These are phyloP conservation scores for Pomacea maculata DNA, from an alignment of 1,140 invertebrate species.

Conservation along the genomic window DNA sequence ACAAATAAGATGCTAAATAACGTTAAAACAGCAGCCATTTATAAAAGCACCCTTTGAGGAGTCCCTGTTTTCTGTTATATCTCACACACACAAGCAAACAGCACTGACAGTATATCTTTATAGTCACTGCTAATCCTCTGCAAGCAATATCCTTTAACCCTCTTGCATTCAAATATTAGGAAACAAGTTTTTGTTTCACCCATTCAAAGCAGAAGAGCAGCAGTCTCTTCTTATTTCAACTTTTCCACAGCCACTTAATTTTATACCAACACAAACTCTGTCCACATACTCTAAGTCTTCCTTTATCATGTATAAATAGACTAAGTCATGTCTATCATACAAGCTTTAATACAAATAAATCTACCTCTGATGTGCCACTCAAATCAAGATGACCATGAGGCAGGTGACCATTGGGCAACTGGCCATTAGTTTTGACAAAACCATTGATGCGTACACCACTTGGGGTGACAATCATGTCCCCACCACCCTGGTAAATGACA, in stretches of 20 bases:
- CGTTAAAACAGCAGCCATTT: too few species aligned
- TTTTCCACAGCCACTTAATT: not conserved
- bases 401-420: conserved; percentile 41
- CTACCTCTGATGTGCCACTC: conserved; percentile 15
- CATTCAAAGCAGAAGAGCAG: too few species aligned
- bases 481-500: conserved; percentile 29
- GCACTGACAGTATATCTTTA: too few species aligned
- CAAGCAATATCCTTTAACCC: too few species aligned
- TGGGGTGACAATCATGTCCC: conserved; percentile 43
- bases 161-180: too few species aligned
- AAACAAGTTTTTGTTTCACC: too few species aligned
- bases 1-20: not conserved
- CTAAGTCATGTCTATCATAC: not conserved
- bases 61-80: too few species aligned
- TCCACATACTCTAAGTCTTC: not conserved
- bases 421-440: conserved; percentile 38
- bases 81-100: too few species aligned
- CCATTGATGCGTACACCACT: conserved; percentile 42
- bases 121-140: too few species aligned
- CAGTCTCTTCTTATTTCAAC: not conserved
- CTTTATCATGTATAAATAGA: too few species aligned
- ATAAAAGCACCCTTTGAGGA: too few species aligned
- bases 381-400: conserved; percentile 19
- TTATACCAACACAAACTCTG: not conserved
- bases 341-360: not conserved